A percentile compares a stretch with the other conserved stretches of the same genome.
These are phyloP conservation scores for Drosophila mauritiana DNA, from an alignment of 1,140 invertebrate species.

Conservation along the genomic window DNA sequence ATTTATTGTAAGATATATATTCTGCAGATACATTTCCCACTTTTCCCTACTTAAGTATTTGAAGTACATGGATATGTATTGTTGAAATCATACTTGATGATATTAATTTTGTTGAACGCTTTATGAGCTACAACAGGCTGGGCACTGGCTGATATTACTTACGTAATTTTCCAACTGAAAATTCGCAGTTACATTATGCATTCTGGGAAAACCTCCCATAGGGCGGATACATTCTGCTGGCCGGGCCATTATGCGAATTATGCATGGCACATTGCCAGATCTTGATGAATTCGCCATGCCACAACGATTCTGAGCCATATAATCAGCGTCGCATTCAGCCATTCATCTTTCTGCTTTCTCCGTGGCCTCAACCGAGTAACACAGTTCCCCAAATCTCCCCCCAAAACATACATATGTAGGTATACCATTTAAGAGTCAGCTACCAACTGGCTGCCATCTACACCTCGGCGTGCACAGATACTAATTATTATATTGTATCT, in stretches of 20 bases:
- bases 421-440: constrained; percentile 10
- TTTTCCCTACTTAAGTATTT: too few species aligned
- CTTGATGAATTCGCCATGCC: constrained; percentile 52
- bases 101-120: too few species aligned
- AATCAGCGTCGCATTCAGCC: constrained; percentile 35
- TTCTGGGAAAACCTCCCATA: constrained; percentile 3
- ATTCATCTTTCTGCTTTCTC: constrained; percentile 73
- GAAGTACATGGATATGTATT: too few species aligned
- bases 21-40: too few species aligned
- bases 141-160: too few species aligned
- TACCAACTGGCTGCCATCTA: constrained; percentile 51
- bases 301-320: constrained; percentile 56
- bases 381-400: constrained; percentile 17
- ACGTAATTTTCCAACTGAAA: neutral
- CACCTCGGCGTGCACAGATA: constrained; percentile 67
- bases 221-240: constrained; percentile 11
- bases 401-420: neutral
- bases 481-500: constrained; percentile 80
- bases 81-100: too few species aligned
- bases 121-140: too few species aligned
- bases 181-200: constrained; percentile 17
- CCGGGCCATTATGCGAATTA: constrained; percentile 33
- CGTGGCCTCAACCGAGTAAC: constrained; percentile 39
- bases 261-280: constrained; percentile 35
- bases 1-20: too few species aligned